Conservation (phyloP, 2,113 vertebrate species). For the Origma solitaria region DNA sequence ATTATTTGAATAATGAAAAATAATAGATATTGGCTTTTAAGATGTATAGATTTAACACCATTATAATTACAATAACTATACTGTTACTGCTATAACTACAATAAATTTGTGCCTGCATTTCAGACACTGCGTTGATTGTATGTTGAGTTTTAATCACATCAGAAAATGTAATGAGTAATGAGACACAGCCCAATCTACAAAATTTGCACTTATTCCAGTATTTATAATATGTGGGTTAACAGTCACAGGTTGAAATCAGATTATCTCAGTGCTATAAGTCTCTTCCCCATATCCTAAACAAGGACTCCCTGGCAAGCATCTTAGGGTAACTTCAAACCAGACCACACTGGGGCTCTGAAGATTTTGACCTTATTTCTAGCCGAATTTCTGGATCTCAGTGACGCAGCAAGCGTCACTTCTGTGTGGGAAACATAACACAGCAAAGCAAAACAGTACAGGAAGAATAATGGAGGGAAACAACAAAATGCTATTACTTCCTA, state of each 20-base stretch:
- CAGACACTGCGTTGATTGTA: background rate
- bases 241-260: background rate
- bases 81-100: too few species aligned
- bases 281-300: background rate
- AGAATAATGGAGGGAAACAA: background rate
- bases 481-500: background rate
- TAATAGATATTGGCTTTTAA: background rate
- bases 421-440: rapidly evolving
- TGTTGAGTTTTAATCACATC: background rate
- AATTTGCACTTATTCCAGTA: background rate
- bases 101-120: background rate
- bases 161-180: background rate
- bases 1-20: background rate
- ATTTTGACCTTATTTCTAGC: background rate
- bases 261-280: background rate
- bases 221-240: background rate
- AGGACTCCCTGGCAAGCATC: background rate
- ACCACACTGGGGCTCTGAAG: background rate
- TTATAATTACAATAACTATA: background rate
- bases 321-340: background rate
- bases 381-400: background rate
- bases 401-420: background rate
- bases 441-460: background rate
- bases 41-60: background rate
- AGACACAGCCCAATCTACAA: background rate